These are phyloP conservation scores for Odontamblyopus lacepedii DNA, from an alignment of 2,797 vertebrate genomes.

Conservation along the genomic window DNA sequence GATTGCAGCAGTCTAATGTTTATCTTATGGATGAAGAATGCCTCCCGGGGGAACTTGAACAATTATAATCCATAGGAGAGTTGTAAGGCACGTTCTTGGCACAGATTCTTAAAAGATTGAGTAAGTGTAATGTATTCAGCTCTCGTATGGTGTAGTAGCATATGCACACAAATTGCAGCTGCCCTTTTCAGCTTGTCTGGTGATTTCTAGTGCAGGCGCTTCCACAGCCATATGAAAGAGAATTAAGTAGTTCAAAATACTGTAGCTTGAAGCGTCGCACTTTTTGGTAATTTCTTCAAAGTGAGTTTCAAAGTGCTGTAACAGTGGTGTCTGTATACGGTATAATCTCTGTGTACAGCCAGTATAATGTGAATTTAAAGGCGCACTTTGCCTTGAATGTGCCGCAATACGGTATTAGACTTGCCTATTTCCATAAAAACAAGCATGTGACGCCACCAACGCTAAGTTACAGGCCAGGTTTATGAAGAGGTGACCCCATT, in stretches of 20 bases:
- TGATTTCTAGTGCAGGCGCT: background rate
- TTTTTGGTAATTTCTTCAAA: background rate
- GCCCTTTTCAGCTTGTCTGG: background rate
- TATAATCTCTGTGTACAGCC: background rate
- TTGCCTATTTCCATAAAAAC: no score
- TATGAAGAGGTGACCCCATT: no score
- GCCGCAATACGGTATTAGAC: no score
- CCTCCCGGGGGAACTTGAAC: conserved; percentile 37
- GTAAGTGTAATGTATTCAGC: conserved; percentile 20
- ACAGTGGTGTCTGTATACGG: background rate
- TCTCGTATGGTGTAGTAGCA: conserved; percentile 15
- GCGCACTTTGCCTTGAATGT: no score
- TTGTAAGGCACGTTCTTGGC: conserved; percentile 26
- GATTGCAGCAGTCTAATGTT: conserved; percentile 61
- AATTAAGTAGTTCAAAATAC: conserved; percentile 1
- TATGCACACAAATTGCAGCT: conserved; percentile 4
- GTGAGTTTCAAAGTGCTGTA: background rate
- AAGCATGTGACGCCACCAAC: no score
- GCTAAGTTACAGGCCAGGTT: no score
- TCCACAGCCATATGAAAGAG: background rate
- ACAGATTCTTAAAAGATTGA: conserved; percentile 35
- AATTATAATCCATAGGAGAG: conserved; percentile 41
- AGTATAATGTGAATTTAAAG: background rate
- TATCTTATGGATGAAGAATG: conserved; percentile 65
- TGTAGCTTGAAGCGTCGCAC: no score